Evolutionary conservation across 2,888 invertebrate species (phyloP).

Genomic region (Protodeltote pygarga): DNA sequence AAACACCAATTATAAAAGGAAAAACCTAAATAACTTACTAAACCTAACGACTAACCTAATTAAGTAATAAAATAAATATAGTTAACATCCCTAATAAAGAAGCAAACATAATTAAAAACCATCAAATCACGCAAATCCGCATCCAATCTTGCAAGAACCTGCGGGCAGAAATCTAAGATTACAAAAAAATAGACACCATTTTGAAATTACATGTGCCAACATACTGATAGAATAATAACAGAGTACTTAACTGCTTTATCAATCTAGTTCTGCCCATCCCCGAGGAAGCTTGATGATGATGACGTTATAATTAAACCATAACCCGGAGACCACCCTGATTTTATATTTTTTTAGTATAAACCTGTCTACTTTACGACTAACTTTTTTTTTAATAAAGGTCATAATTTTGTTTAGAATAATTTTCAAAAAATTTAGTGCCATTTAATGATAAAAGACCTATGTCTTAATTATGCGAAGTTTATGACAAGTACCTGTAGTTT

Average conservation of each 20-base stretch:
- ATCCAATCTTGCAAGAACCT: not conserved
- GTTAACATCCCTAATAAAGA: too few species aligned
- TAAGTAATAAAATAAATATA: too few species aligned
- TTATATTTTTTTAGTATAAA: slow-evolving; percentile 20
- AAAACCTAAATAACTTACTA: too few species aligned
- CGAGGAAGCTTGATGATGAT: slow-evolving; percentile 39
- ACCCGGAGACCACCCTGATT: slow-evolving; percentile 40
- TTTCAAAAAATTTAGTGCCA: not conserved
- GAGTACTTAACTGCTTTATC: slow-evolving; percentile 20
- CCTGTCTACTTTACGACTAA: too few species aligned
- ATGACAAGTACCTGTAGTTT: too few species aligned
- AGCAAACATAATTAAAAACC: too few species aligned
- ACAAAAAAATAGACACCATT: not conserved
- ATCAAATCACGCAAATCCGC: too few species aligned
- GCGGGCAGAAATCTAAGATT: not conserved
- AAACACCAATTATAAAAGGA: too few species aligned
- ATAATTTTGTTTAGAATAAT: not conserved
- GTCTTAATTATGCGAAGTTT: not conserved
- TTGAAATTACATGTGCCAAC: slow-evolving; percentile 5
- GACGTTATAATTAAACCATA: slow-evolving; percentile 46
- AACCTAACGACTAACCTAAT: too few species aligned
- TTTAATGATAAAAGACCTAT: not conserved
- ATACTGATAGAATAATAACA: slow-evolving; percentile 34
- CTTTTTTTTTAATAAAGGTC: too few species aligned
- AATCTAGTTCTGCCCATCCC: slow-evolving; percentile 30